Evolutionary conservation across 2,113 vertebrate species (phyloP), one percentile per base, ranked within the genome.

Genomic region (Alligator mississippiensis): DNA sequence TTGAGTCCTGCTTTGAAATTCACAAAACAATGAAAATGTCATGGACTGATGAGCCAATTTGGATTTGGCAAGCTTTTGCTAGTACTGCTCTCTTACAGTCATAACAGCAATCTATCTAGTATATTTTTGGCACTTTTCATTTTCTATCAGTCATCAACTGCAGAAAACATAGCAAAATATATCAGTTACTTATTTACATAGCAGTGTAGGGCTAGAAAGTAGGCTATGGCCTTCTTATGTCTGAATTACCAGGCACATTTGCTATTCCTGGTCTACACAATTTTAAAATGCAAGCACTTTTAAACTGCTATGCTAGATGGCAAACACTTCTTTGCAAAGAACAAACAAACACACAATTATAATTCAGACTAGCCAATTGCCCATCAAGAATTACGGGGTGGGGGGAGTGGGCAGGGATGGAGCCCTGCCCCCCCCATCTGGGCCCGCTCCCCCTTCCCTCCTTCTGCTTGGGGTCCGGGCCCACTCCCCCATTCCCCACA

Each of bases 61-160:
- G 75, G 78, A 90, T 82, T 5, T 2, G 5, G 47, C 2, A 3
- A 84, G 30, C 22, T 89, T 94, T 58, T 75, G 72, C 24, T 18
- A 72, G 28, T 28, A 66, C 2, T 9, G 5, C 57, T 80, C 21
- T 25, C 3, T 54, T 11, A 24, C 0, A 68, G 10, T 74, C 30
- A 77, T 68, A 93, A 68, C 14, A 27, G 70, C 13, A 24, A 21
- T 47, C 81, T 70, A 19, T 57, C 34, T 3, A 17, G 2, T 4
- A 22, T 22, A 7, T 58, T 34, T 90, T 79, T 24, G n/a, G 30
- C 54, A n/a, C 47, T 47, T 47, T 47, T 47, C 47, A 47, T 47
- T 80, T 55, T 87, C 57, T 57, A 80, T 24, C 47, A 90, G 19
- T 27, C 3, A 0, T 16, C 19, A 34, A 90, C 10, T 61, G 68